Evolutionary conservation across 2,797 vertebrate genomes (phyloP).

Genomic region (Holocentrus rufus): DNA sequence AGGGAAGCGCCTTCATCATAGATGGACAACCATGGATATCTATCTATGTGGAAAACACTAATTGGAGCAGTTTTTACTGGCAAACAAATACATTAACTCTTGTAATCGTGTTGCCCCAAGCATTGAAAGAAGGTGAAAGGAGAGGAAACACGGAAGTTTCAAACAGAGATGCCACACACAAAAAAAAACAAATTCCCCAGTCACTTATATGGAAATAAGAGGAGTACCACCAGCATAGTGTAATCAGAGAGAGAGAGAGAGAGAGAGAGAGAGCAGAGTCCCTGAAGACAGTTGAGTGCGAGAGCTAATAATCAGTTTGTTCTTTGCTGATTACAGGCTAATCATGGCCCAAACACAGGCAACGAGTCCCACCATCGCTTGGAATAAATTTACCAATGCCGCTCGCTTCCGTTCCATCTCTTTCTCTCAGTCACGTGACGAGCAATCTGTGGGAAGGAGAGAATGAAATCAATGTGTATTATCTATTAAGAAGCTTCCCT

Average conservation of each 20-base stretch:
- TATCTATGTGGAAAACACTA: not conserved
- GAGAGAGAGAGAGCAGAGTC: slow-evolving; percentile 52
- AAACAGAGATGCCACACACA: slow-evolving; percentile 28
- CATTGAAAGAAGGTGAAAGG: slow-evolving; percentile 81
- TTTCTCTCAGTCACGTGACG: slow-evolving; percentile 65
- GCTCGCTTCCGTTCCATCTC: slow-evolving; percentile 51
- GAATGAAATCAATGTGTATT: slow-evolving; percentile 76
- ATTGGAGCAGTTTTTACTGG: not conserved
- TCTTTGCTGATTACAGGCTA: slow-evolving; percentile 93
- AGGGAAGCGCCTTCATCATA: not conserved
- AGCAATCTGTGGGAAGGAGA: slow-evolving; percentile 75
- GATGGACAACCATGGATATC: not conserved
- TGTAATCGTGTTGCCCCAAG: slow-evolving; percentile 87
- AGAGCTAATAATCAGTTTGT: slow-evolving; percentile 94
- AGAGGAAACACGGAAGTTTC: slow-evolving; percentile 73
- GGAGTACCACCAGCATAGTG: slow-evolving; percentile 80
- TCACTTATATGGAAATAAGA: slow-evolving; percentile 80
- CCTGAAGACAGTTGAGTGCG: slow-evolving; percentile 83
- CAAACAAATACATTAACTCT: slow-evolving; percentile 38
- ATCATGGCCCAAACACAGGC: slow-evolving; percentile 88
- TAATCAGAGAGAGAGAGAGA: slow-evolving; percentile 84
- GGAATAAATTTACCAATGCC: slow-evolving; percentile 78
- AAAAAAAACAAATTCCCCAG: slow-evolving; percentile 57
- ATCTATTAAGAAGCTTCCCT: slow-evolving; percentile 78
- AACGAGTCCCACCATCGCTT: slow-evolving; percentile 75